Evolutionary conservation across 2,797 vertebrate genomes (phyloP).

Genomic region (Oophaga sylvatica): DNA sequence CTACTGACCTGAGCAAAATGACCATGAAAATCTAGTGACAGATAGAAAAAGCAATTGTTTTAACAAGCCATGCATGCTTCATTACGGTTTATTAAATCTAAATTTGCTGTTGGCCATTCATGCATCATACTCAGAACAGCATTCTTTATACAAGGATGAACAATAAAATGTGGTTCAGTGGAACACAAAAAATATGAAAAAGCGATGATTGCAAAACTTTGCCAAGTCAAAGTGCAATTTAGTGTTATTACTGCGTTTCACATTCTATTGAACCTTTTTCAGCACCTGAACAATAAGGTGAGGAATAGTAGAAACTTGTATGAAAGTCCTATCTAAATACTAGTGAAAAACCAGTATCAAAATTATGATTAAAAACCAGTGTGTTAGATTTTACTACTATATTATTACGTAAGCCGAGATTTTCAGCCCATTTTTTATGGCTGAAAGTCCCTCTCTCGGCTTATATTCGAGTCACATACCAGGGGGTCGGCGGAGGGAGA

Average conservation of each 20-base stretch:
- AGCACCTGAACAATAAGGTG: slow-evolving; percentile 12
- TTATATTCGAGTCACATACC: too few species aligned
- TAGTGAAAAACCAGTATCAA: too few species aligned
- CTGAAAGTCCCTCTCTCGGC: too few species aligned
- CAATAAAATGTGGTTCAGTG: slow-evolving; percentile 1
- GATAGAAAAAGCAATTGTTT: slow-evolving; percentile 60
- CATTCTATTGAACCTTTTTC: not conserved
- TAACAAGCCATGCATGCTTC: slow-evolving; percentile 57
- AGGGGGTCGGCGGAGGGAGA: too few species aligned
- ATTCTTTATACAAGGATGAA: slow-evolving; percentile 38
- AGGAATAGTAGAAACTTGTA: not conserved
- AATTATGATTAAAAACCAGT: too few species aligned
- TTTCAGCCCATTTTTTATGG: too few species aligned
- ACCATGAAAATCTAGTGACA: slow-evolving; percentile 51
- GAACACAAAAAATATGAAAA: slow-evolving; percentile 33
- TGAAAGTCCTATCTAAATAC: not conserved
- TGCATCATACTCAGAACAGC: slow-evolving; percentile 38
- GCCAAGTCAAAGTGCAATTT: not conserved
- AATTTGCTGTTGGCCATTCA: slow-evolving; percentile 52
- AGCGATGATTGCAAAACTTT: slow-evolving; percentile 4
- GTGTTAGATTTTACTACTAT: too few species aligned
- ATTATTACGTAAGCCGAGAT: too few species aligned
- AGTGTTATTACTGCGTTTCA: not conserved
- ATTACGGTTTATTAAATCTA: slow-evolving; percentile 58
- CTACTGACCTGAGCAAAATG: slow-evolving; percentile 51